Evolutionary conservation across 2,113 vertebrate genomes (phyloP), one percentile per base, ranked within the genome.

Genomic region (Amphilophus citrinellus): DNA sequence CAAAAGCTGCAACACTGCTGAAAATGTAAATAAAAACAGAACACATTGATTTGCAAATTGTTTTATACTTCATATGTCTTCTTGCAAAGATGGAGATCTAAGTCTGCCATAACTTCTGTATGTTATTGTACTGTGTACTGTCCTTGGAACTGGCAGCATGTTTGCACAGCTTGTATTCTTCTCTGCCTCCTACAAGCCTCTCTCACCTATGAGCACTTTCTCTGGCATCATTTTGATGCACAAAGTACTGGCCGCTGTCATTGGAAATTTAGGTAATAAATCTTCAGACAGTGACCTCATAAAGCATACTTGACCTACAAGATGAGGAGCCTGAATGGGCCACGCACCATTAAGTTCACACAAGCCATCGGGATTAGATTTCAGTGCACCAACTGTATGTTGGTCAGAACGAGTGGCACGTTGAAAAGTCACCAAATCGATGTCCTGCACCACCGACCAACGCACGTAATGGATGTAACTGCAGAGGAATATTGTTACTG

Each of bases 261-360:
- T 18, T 22, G 83, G 80, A 88, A 88, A 91, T 89, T 79, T 79
- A 77, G 68, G 79, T 86, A 78, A 79, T 95, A 93, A 94, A 95
- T 94, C 89, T 88, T 60, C 32, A 35, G 75, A 73, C 77, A 24
- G 84, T 90, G 92, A 95, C 92, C 95, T 91, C 91, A 92, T 93
- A 94, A 93, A 93, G 80, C 85, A 87, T 17, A 87, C 84, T 90
- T 94, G 93, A 94, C 94, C 94, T 90, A 91, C 68, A 65, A 81
- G 79, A 83, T 89, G 88, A 90, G 85, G 79, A 86, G 75, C 87
- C 84, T 78, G 88, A 94, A 93, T 87, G 90, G 84, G 84, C 86
- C 89, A 87, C 32, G 86, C 92, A 83, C 88, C 93, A 92, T 95
- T 94, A 93, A 89, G 84, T 88, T 90, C 88, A 87, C 90, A 92